Percentiles rank a stretch among this genome's conserved stretches.
These are phyloP conservation scores for Diabrotica undecimpunctata DNA, from an alignment of 1,140 invertebrate genomes.

Conservation along the genomic window DNA sequence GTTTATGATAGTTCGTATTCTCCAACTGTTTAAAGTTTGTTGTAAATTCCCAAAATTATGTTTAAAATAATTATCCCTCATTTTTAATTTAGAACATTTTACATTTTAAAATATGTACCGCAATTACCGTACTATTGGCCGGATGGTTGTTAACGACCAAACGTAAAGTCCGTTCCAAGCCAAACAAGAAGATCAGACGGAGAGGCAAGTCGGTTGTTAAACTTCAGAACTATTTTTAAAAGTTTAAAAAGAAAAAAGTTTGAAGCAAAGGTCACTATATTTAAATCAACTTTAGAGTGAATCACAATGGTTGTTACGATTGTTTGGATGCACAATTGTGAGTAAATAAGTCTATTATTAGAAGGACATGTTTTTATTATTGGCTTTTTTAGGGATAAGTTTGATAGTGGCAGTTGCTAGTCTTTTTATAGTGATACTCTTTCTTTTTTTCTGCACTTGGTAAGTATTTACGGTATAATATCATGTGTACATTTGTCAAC, in stretches of 20 bases:
- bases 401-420: neutral
- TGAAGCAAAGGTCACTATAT: neutral
- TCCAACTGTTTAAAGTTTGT: no score
- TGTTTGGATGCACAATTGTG: neutral
- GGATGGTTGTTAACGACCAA: no score
- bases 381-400: neutral
- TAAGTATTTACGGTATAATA: neutral
- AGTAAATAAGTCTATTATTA: neutral
- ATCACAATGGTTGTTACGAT: neutral
- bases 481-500: no score
- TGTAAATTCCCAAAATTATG: no score
- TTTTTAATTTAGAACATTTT: no score
- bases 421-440: neutral
- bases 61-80: no score
- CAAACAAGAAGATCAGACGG: neutral
- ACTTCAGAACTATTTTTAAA: neutral
- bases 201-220: neutral
- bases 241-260: neutral
- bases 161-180: no score
- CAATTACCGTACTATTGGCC: no score
- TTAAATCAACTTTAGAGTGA: neutral
- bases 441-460: neutral
- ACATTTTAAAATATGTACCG: no score
- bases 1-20: no score
- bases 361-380: neutral